Evolutionary conservation across 2,888 invertebrate species (phyloP).

Genomic region (Ethmia dodecea): DNA sequence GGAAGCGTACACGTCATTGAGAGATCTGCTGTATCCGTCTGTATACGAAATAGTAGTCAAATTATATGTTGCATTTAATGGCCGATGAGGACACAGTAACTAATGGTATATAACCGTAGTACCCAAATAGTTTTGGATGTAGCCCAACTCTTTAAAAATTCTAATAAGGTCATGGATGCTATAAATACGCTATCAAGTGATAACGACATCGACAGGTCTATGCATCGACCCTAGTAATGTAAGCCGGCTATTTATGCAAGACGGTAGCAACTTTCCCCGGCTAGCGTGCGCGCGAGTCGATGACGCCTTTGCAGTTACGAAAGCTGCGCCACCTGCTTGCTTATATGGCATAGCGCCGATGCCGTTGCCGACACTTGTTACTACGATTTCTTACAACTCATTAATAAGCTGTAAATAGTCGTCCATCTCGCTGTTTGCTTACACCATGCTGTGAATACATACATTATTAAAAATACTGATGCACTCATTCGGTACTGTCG

Average conservation of each 20-base stretch:
- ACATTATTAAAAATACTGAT: neutral
- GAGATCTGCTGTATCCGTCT: too few species aligned
- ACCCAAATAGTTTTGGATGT: too few species aligned
- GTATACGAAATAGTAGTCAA: too few species aligned
- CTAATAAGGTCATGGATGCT: slow-evolving; percentile 9
- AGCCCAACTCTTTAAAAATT: slow-evolving; percentile 4
- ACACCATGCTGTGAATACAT: neutral
- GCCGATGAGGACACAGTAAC: too few species aligned
- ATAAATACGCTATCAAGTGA: slow-evolving; percentile 12
- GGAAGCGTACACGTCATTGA: too few species aligned
- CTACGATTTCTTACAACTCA: slow-evolving; percentile 28
- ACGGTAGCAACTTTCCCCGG: slow-evolving; percentile 63
- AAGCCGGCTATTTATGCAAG: slow-evolving; percentile 46
- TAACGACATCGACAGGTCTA: too few species aligned
- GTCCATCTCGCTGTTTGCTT: neutral
- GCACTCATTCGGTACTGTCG: slow-evolving; percentile 1
- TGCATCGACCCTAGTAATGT: slow-evolving; percentile 32
- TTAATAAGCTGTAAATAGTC: slow-evolving; percentile 11
- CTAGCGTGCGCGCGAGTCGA: slow-evolving; percentile 37
- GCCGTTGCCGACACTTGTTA: slow-evolving; percentile 31
- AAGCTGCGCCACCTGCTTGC: slow-evolving; percentile 46
- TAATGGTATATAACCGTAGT: too few species aligned
- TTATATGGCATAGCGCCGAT: slow-evolving; percentile 48
- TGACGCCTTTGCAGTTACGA: slow-evolving; percentile 66
- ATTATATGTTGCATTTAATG: too few species aligned